Evolutionary conservation across 2,113 vertebrate species (phyloP).

Genomic region (Cochlearius cochlearius): DNA sequence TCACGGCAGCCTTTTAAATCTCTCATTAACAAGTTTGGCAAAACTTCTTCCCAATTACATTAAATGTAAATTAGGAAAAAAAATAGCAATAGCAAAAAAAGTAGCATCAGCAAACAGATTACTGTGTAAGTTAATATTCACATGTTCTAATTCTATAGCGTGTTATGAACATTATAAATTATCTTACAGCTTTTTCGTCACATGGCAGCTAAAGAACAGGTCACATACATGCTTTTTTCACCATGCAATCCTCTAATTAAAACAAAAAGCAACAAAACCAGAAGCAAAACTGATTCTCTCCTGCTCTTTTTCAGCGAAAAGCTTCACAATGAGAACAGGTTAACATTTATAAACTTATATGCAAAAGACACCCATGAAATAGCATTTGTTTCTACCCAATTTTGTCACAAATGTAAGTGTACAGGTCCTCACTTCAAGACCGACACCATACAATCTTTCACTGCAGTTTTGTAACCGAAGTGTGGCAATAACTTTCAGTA

Average conservation of each 20-base stretch:
- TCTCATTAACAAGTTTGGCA: not conserved
- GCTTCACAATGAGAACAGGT: not conserved
- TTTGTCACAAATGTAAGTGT: not conserved
- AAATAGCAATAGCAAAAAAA: not conserved
- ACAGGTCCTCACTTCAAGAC: not conserved
- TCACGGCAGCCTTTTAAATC: not conserved
- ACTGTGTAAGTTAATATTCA: not conserved
- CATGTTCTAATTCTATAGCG: not conserved
- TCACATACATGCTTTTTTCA: not conserved
- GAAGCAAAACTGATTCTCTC: not conserved
- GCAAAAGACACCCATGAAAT: not conserved
- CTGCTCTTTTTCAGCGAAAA: not conserved
- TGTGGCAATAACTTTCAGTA: rapidly evolving
- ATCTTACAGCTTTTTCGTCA: not conserved
- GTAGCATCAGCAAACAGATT: not conserved
- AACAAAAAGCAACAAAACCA: not conserved
- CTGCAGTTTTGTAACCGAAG: not conserved
- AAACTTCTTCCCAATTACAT: constrained; percentile 15
- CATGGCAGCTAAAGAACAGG: not conserved
- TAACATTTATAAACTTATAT: not conserved
- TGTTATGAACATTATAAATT: not conserved
- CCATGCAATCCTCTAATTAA: not conserved
- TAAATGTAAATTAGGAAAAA: not conserved
- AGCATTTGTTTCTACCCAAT: no score
- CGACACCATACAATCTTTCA: not conserved